phyloP scores from a whole-genome alignment of 2,797 vertebrate species.

The Paramormyrops hopkinsi region DNA sequence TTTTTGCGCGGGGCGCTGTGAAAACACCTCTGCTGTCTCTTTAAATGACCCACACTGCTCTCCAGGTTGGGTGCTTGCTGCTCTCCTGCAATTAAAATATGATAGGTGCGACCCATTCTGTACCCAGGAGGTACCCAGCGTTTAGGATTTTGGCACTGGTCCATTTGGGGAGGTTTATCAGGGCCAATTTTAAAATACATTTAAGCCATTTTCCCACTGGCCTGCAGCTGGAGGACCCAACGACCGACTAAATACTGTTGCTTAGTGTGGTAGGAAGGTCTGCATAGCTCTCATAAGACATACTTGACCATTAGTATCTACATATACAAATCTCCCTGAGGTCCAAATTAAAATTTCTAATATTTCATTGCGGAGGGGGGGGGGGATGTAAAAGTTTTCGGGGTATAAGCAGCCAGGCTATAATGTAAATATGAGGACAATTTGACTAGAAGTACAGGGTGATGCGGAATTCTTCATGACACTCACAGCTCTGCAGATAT shows the following conservation, averaged over 20 bases:
- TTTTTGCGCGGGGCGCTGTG: conserved; percentile 46
- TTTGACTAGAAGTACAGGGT: neutral
- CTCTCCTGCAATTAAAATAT: neutral
- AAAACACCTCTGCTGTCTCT: conserved; percentile 49
- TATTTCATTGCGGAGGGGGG: neutral
- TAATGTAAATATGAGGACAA: neutral
- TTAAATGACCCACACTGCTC: conserved; percentile 37
- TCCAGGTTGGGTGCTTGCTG: neutral
- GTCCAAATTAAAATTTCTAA: neutral
- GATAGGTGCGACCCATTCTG: neutral
- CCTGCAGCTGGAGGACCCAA: neutral
- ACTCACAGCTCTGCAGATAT: conserved; percentile 27
- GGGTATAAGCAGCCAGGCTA: neutral
- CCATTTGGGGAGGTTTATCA: neutral
- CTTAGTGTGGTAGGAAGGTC: neutral
- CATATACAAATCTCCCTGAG: neutral
- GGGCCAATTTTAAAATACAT: neutral
- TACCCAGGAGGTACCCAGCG: neutral
- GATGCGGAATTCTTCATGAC: conserved; percentile 11
- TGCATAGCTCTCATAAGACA: neutral
- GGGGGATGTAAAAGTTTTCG: neutral
- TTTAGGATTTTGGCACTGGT: neutral
- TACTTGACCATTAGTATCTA: neutral
- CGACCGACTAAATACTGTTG: neutral
- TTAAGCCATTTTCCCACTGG: neutral